Conservation (phyloP, 92 coral and sea anemone species). For the Scolanthus callimorphus region DNA sequence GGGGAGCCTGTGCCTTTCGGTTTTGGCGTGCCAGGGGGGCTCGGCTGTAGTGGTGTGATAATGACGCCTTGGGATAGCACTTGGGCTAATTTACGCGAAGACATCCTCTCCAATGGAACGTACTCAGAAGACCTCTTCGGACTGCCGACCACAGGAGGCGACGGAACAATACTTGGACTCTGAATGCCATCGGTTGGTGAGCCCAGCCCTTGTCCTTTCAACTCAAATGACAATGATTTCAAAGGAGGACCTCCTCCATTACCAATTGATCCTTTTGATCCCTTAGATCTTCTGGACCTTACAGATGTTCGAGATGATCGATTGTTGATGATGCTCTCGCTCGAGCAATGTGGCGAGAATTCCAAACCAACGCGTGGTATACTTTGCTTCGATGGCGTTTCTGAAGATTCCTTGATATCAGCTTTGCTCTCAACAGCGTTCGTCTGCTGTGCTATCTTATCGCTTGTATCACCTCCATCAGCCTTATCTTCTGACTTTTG, state of each 20-base stretch:
- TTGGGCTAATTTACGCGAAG: conserved; percentile 7
- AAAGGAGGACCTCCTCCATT: background rate
- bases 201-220: conserved; percentile 26
- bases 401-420: background rate
- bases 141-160: conserved; percentile 1
- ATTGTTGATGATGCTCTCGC: background rate
- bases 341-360: conserved; percentile 10
- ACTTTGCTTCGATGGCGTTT: conserved; percentile 10
- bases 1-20: conserved; percentile 56
- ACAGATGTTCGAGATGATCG: background rate
- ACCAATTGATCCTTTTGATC: conserved; percentile 1
- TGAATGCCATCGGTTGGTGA: background rate
- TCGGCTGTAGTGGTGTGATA: conserved; percentile 36
- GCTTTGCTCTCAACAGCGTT: background rate
- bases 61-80: conserved; percentile 22
- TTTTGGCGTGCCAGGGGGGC: conserved; percentile 37
- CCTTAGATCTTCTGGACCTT: conserved; percentile 2
- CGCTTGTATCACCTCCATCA: conserved; percentile 1
- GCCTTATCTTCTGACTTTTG: background rate
- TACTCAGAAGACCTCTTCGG: conserved; percentile 1
- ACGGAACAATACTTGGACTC: background rate
- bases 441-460: background rate
- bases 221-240: conserved; percentile 10
- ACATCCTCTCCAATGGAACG: background rate
- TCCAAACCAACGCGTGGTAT: conserved; percentile 21